Percentiles rank a stretch among this genome's conserved stretches.
These are phyloP conservation scores for Pantherophis alleghaniensis DNA, from an alignment of 2,797 vertebrate species.

Conservation along the genomic window DNA sequence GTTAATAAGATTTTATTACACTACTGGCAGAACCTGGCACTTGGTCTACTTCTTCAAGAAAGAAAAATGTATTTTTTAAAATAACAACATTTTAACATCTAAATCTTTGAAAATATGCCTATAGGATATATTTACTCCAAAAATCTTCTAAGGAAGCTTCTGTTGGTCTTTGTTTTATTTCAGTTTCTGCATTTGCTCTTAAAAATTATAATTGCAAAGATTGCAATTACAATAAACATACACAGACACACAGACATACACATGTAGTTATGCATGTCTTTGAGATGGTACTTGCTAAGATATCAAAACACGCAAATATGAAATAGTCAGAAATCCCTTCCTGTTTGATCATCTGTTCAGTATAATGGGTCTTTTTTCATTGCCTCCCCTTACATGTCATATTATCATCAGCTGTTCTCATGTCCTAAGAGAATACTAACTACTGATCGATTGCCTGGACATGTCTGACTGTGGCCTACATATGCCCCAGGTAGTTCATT, in stretches of 20 bases:
- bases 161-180: slow-evolving; percentile 45
- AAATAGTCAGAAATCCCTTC: slow-evolving; percentile 53
- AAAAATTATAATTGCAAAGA: slow-evolving; percentile 32
- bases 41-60: slow-evolving; percentile 43
- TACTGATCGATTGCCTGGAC: slow-evolving; percentile 83
- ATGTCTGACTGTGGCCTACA: slow-evolving; percentile 84
- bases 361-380: slow-evolving; percentile 59
- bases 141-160: slow-evolving; percentile 31
- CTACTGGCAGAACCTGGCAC: slow-evolving; percentile 36
- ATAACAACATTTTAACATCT: slow-evolving; percentile 37
- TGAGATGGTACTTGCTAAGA: slow-evolving; percentile 57
- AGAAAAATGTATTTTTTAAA: slow-evolving; percentile 35
- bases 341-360: slow-evolving; percentile 65
- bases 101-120: slow-evolving; percentile 40
- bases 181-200: slow-evolving; percentile 39
- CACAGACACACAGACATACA: neutral
- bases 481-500: slow-evolving; percentile 86
- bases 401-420: slow-evolving; percentile 77
- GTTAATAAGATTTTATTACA: slow-evolving; percentile 50
- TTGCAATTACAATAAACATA: slow-evolving; percentile 5
- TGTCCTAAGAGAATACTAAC: slow-evolving; percentile 85
- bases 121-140: slow-evolving; percentile 17
- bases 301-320: slow-evolving; percentile 45
- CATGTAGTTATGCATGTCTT: slow-evolving; percentile 46
- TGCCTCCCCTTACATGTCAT: slow-evolving; percentile 76